These are phyloP conservation scores for Littorina saxatilis DNA, from an alignment of 1,140 invertebrate species.

Conservation along the genomic window DNA sequence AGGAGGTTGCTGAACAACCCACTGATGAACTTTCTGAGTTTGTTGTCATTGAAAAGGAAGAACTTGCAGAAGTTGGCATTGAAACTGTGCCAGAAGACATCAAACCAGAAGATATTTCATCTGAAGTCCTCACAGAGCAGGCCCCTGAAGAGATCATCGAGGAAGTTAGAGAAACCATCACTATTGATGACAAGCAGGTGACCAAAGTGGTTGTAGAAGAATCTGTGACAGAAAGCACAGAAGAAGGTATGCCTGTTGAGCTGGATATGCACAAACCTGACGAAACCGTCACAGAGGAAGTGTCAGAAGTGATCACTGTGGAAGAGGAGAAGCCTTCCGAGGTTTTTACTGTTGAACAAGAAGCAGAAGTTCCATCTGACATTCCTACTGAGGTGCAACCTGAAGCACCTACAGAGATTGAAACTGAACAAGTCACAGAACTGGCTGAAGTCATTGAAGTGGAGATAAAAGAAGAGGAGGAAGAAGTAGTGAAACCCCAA, in stretches of 20 bases:
- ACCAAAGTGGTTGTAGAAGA: constrained; percentile 32
- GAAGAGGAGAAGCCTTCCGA: constrained; percentile 34
- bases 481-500: constrained; percentile 45
- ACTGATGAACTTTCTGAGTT: constrained; percentile 36
- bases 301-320: background rate
- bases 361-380: constrained; percentile 32
- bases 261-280: constrained; percentile 32
- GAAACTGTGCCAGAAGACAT: constrained; percentile 32
- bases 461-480: constrained; percentile 28
- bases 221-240: constrained; percentile 32
- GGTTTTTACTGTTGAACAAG: constrained; percentile 29
- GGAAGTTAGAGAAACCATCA: constrained; percentile 43
- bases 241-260: constrained; percentile 41
- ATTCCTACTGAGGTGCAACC: constrained; percentile 38
- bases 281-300: constrained; percentile 40
- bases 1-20: constrained; percentile 30
- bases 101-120: constrained; percentile 26
- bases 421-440: constrained; percentile 35
- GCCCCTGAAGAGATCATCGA: constrained; percentile 36
- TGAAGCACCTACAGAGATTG: constrained; percentile 41
- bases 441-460: constrained; percentile 46
- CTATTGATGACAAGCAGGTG: constrained; percentile 32
- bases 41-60: constrained; percentile 41
- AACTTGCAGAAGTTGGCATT: constrained; percentile 37
- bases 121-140: constrained; percentile 29